A percentile compares a stretch with the other conserved stretches of the same genome.
Evolutionary conservation across 2,888 invertebrate species (phyloP).

Genomic region (Aporophyla lueneburgensis): DNA sequence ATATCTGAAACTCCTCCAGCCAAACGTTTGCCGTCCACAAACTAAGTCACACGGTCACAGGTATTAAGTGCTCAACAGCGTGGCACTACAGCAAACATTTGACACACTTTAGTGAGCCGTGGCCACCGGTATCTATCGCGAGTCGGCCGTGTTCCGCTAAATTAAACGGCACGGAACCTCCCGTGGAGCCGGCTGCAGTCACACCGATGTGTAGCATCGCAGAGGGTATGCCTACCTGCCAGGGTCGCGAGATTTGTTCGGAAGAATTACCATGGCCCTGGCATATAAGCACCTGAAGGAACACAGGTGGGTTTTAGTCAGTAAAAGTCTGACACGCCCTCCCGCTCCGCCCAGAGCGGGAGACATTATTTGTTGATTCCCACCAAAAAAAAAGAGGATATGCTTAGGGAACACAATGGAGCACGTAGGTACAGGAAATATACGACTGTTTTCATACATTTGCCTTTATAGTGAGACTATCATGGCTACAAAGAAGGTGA

Average conservation of each 20-base stretch:
- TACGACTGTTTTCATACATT: neutral
- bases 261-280: too few relatives aligned
- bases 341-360: too few relatives aligned
- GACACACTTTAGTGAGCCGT: constrained; percentile 65
- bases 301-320: too few relatives aligned
- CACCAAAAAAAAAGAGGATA: too few relatives aligned
- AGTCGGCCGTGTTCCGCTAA: constrained; percentile 70
- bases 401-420: too few relatives aligned
- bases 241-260: too few relatives aligned
- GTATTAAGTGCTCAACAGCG: constrained; percentile 23
- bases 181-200: constrained; percentile 40
- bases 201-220: constrained; percentile 50
- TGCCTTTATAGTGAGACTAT: neutral
- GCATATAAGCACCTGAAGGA: too few relatives aligned
- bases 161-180: constrained; percentile 71
- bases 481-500: neutral
- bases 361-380: too few relatives aligned
- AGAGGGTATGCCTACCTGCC: too few relatives aligned
- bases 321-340: too few relatives aligned
- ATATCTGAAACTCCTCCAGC: neutral
- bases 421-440: neutral
- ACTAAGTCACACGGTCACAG: constrained; percentile 13
- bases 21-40: constrained; percentile 13
- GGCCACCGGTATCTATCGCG: constrained; percentile 63
- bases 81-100: constrained; percentile 51